phyloP scores from a whole-genome alignment of 2,113 vertebrate genomes.

The Sciurus niger region DNA sequence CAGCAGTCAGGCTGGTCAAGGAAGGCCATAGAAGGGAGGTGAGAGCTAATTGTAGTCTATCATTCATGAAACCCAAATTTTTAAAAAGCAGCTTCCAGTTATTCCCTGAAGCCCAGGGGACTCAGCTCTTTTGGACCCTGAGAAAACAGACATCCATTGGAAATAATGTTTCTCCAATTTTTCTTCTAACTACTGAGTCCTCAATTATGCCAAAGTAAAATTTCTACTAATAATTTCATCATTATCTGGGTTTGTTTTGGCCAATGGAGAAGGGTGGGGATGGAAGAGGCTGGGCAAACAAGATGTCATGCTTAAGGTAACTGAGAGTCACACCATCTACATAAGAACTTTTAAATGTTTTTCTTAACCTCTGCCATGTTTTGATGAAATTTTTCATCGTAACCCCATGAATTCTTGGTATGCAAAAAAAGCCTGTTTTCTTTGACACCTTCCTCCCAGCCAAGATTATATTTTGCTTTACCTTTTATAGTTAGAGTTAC shows the following conservation, averaged over 20 bases:
- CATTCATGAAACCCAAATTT: background rate
- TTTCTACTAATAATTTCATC: background rate
- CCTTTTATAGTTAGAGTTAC: slow-evolving; percentile 20
- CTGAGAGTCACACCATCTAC: background rate
- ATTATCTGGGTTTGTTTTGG: background rate
- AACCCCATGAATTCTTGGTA: background rate
- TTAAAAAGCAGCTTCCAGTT: background rate
- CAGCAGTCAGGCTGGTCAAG: background rate
- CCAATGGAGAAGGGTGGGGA: background rate
- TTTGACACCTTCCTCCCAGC: background rate
- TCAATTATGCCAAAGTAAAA: background rate
- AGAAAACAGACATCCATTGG: background rate
- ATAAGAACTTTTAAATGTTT: background rate
- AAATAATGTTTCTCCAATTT: background rate
- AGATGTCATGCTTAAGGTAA: background rate
- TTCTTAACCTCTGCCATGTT: background rate
- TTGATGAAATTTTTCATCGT: background rate
- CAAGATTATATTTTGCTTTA: background rate
- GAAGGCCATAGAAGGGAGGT: background rate
- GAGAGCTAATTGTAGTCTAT: background rate
- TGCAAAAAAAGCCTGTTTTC: background rate
- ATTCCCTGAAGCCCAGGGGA: background rate
- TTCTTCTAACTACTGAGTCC: background rate
- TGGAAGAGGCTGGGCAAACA: background rate
- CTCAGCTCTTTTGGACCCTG: background rate